Evolutionary conservation across 1,140 invertebrate genomes (phyloP).

Genomic region (Luehdorfia chinensis): DNA sequence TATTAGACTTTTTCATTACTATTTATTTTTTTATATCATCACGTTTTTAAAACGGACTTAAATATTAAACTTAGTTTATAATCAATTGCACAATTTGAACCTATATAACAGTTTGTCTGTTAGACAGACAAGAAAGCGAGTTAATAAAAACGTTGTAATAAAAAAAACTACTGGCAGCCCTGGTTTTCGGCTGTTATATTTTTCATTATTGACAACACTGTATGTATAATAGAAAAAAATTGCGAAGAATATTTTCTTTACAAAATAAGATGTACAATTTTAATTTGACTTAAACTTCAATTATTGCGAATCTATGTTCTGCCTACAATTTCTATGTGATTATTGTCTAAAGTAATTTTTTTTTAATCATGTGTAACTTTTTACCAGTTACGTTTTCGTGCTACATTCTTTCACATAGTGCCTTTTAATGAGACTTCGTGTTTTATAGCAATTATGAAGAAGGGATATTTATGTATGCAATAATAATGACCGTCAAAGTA

Average conservation of each 20-base stretch:
- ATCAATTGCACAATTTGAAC: too few species aligned
- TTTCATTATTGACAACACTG: conserved; percentile 2
- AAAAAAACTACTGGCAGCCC: too few species aligned
- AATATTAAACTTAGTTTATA: too few species aligned
- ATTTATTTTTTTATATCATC: too few species aligned
- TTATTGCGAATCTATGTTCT: conserved; percentile 3
- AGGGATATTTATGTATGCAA: conserved; percentile 8
- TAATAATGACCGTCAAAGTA: conserved; percentile 8
- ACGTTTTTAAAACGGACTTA: too few species aligned
- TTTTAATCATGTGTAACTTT: conserved; percentile 2
- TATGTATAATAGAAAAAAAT: conserved; percentile 12
- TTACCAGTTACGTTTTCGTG: conserved; percentile 10
- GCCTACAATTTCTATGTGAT: not conserved
- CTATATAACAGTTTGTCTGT: too few species aligned
- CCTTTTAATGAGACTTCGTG: conserved; percentile 12
- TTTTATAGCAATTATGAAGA: conserved; percentile 15
- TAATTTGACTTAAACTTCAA: conserved; percentile 10
- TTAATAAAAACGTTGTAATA: too few species aligned
- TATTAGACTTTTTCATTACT: too few species aligned
- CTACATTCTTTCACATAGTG: conserved; percentile 13
- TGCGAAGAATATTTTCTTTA: conserved; percentile 14
- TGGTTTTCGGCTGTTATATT: too few species aligned
- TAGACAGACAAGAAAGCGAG: too few species aligned
- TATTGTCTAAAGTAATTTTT: not conserved
- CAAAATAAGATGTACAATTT: not conserved